phyloP scores from a whole-genome alignment of 2,113 vertebrate species.

The Perca flavescens region DNA sequence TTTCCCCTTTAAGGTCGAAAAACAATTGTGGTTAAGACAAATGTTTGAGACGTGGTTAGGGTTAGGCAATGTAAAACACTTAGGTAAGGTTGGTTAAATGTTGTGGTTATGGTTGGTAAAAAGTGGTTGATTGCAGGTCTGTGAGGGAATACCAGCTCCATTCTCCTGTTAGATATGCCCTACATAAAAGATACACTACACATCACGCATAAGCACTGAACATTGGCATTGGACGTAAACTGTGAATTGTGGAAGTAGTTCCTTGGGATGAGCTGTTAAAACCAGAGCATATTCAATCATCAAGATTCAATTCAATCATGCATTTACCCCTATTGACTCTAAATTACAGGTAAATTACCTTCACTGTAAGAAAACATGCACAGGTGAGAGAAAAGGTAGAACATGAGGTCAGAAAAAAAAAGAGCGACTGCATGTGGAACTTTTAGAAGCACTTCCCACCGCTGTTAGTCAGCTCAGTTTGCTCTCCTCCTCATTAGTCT shows the following conservation, averaged over 20 bases:
- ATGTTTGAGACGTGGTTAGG: too few species aligned
- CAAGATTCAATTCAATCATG: neutral
- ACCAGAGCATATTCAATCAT: neutral
- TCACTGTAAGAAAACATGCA: neutral
- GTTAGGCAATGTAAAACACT: neutral
- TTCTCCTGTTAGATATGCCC: neutral
- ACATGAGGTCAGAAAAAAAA: neutral
- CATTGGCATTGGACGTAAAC: neutral
- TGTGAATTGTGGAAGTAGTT: neutral
- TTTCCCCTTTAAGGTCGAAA: neutral
- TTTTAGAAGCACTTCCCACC: slow-evolving; percentile 39
- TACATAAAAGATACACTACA: neutral
- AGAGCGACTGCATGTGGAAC: slow-evolving; percentile 40
- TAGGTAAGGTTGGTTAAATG: neutral
- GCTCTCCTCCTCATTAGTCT: slow-evolving; percentile 69
- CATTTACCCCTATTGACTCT: neutral
- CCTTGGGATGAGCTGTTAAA: neutral
- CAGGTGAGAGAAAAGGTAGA: neutral
- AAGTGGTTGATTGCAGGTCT: neutral
- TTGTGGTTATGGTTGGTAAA: neutral
- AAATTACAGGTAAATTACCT: neutral
- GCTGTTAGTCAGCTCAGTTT: slow-evolving; percentile 49
- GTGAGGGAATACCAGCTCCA: neutral
- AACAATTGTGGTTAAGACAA: neutral
- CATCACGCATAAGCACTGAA: neutral